Evolutionary conservation across 2,797 vertebrate genomes (phyloP), one percentile per base, ranked within the genome.

Genomic region (Scarus forsteni): DNA sequence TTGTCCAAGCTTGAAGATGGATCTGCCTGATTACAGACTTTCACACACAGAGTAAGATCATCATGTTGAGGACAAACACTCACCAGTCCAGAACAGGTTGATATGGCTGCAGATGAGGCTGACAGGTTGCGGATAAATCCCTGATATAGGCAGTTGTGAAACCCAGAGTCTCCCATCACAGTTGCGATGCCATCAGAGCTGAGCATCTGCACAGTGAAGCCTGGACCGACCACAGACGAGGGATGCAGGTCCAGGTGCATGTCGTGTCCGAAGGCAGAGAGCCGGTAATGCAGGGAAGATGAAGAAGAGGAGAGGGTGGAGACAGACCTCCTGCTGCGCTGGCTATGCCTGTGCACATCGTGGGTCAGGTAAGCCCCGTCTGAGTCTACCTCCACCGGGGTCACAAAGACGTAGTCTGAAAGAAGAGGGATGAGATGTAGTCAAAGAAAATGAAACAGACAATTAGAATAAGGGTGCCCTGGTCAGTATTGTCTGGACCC

Each of bases 51-150:
- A 27, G 27, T 27, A 27, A 27, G 27, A 27, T 8, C 51, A 53
- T 9, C 6, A 35, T 3, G 8, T n/a, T 14, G 38, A 6, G 15
- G 52, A 6, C 6, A 77, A 46, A 84, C 44, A 95, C 98, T 97
- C 90, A 99, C 98, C 96, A 99, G 95, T 86, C 98, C 98, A 15
- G 93, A 90, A 88, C 98, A 99, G 0, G 95, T 98, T 10, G 98
- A 98, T 88, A 99, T 92, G 36, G 98, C 98, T 46, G 96, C 97
- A 0, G 95, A 96, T 55, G 97, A 99, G 52, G 91, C 89, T 39
- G 94, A 95, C 89, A 95, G 89, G 63, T 98, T 96, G 55, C 95
- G 95, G 91, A 99, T 95, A 91, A 95, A 95, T 94, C 98, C 98
- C 93, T 98, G 98, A 94, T 98, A 99, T 85, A 98, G 94, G 88